phyloP scores from a whole-genome alignment of 2,888 invertebrate genomes.

The Hyles lineata region DNA sequence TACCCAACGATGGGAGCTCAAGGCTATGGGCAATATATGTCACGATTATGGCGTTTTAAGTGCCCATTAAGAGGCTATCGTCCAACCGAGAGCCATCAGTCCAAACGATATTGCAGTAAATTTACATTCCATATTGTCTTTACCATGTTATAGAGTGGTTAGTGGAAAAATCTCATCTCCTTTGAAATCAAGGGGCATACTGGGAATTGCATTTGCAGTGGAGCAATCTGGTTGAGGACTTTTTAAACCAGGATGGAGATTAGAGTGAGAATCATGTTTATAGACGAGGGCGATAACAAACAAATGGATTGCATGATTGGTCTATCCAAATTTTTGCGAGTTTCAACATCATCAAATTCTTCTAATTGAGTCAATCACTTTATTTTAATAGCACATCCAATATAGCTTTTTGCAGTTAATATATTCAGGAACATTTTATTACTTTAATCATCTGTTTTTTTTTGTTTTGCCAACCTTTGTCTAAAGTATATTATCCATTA shows the following conservation, averaged over 20 bases:
- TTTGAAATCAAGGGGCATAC: neutral
- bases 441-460: no score
- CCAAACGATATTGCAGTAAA: constrained; percentile 8
- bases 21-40: constrained; percentile 29
- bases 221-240: neutral
- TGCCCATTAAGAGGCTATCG: constrained; percentile 43
- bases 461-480: no score
- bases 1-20: neutral
- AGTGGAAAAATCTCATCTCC: constrained; percentile 8
- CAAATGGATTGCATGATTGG: no score
- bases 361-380: no score
- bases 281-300: no score
- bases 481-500: no score
- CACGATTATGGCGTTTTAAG: constrained; percentile 40
- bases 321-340: neutral
- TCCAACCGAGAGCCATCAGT: constrained; percentile 7
- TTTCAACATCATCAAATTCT: neutral
- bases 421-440: no score
- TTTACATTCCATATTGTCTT: constrained; percentile 20
- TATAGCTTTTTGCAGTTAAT: no score
- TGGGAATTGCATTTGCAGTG: constrained; percentile 1
- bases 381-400: no score
- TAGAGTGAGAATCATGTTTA: neutral
- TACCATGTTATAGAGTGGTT: constrained; percentile 9
- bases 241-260: neutral